Evolutionary conservation across 2,797 vertebrate species (phyloP), one percentile per base, ranked within the genome.

Genomic region (Tinamus major): DNA sequence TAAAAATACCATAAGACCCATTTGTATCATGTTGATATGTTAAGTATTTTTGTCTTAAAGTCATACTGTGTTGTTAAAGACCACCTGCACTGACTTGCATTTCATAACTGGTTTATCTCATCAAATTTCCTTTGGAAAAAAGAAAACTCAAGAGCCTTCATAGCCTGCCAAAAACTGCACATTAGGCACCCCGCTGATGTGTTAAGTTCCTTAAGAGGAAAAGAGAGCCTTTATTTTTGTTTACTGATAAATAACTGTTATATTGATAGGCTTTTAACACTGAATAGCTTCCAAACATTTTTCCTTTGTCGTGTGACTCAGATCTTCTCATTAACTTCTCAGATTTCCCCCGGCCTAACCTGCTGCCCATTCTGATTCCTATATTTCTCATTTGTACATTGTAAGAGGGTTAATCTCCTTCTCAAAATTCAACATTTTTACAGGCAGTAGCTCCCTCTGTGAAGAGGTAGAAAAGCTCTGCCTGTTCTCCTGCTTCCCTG

Each of bases 81-180:
- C 48, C 26, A 72, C 81, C 55, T 58, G 37, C 13, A n/a, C 2
- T 82, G 42, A 35, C 10, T 20, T 61, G 39, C 16, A 70, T 76
- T 92, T 93, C 24, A 5, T 69, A 86, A 51, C 27, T 72, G 4
- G 2, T 88, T 85, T 68, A 55, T 41, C 51, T 76, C 18, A 68
- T 85, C 69, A 76, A 19, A 88, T 89, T 96, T 89, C 85, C 58
- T 83, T 91, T 68, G 24, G 44, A 82, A 95, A 81, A 53, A 8
- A 61, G 87, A 70, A 82, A 95, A 83, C 29, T 87, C 46, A 48
- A 84, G 84, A 58, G 26, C 42, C 27, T 90, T 88, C 24, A 31
- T 72, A 53, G 76, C 35, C 48, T 92, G 48, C 59, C 62, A 86
- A 70, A 93, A 93, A 5, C 4, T 35, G 29, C n/a, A 44, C 10